phyloP scores from a whole-genome alignment of 2,888 invertebrate species.

The Hydriomena furcata region DNA sequence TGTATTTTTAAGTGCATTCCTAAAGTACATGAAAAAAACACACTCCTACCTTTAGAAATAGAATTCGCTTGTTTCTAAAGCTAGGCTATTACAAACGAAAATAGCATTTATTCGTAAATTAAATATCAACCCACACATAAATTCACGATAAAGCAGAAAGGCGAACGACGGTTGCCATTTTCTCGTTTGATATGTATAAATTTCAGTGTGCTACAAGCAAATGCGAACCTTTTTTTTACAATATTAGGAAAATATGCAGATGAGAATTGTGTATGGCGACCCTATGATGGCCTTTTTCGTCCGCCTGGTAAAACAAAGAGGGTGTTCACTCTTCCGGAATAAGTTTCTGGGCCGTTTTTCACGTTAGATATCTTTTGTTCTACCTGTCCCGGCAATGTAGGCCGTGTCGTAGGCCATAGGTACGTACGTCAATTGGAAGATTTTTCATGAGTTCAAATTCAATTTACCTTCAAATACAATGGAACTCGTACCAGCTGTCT shows the following conservation, averaged over 20 bases:
- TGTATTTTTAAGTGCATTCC: no score
- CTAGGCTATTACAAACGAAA: neutral
- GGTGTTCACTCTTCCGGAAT: conserved; percentile 47
- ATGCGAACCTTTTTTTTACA: conserved; percentile 25
- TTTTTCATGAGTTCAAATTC: neutral
- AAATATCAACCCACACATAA: conserved; percentile 14
- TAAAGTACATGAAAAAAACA: no score
- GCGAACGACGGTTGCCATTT: conserved; percentile 1
- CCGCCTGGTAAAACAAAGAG: conserved; percentile 41
- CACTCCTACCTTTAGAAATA: neutral
- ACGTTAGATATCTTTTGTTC: conserved; percentile 41
- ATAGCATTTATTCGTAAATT: conserved; percentile 9
- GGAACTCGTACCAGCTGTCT: no score
- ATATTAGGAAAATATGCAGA: conserved; percentile 39
- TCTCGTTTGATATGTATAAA: conserved; percentile 31
- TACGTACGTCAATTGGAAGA: neutral
- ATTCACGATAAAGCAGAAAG: conserved; percentile 20
- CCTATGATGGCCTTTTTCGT: conserved; percentile 40
- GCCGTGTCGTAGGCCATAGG: conserved; percentile 8
- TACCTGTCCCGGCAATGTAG: conserved; percentile 26
- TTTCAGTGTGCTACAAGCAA: conserved; percentile 20
- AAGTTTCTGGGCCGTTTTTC: conserved; percentile 45
- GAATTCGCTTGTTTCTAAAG: neutral
- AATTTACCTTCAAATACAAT: no score
- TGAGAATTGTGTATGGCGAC: conserved; percentile 41